Evolutionary conservation across 2,888 invertebrate species (phyloP), one percentile per base, ranked within the genome.

Genomic region (Ypsolopha scabrella): DNA sequence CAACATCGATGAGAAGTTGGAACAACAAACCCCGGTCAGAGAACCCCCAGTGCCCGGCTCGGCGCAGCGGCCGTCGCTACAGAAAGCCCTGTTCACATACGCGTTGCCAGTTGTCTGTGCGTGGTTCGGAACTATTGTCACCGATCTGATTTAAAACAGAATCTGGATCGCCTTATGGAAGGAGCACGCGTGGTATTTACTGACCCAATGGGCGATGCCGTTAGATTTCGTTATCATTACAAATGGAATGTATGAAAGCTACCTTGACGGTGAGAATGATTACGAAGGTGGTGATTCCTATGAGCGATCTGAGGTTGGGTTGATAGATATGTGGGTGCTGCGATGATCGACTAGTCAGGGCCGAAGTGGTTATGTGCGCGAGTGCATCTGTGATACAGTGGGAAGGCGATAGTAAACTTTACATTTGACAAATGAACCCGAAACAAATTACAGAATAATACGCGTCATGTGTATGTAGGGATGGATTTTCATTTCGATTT

Each of bases 91-190:
- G 48, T 85, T 92, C 63, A 89, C 92, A 48, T 94, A 94, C 79
- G 88, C 95, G 56, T 80, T 95, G 70, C 94, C 95, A 4, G 91
- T 95, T 43, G 92, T 93, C 60, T 90, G 95, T 76, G 92, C 93
- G 68, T 95, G 94, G 94, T 93, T 95, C 79, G 94, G 94, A 54
- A 91, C 93, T 57, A 91, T 93, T 64, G 90, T 94, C 74, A 91
- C 92, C 66, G 94, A 94, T 76, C 89, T 94, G 83, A 92, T 94
- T 89, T 94, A 93, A 92, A 24, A 24, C 24, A 52, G 13, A 13
- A 43, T 13, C 14, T 14, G n/a, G 4, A 14, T 9, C 43, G 7
- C 7, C 43, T 11, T 43, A 4, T 24, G 7, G 13, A 24, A 13
- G 43, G n/a, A 1, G 24, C 24, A 24, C 24, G 4, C 24, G 24